Evolutionary conservation across 1,140 invertebrate species (phyloP), one percentile per base, ranked within the genome.

Genomic region (Heliconius himera): DNA sequence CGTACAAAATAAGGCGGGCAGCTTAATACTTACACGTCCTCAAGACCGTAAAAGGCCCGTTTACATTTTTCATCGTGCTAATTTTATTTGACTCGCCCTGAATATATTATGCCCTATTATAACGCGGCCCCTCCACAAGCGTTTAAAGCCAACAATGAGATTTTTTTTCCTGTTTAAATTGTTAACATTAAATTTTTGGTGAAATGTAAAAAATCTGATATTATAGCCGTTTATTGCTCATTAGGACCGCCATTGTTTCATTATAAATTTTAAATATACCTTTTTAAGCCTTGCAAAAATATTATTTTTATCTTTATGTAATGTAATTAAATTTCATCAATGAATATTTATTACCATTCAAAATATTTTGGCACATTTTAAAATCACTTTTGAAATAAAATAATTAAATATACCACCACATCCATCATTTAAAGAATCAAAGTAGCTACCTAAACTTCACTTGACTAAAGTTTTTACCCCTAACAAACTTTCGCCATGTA

Each of bases 41-140:
- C 87, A 82, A 85, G 88, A 85, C 87, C 85, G 86, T 91, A 91
- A 93, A 91, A 90, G 87, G 88, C 85, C 87, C 91, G 91, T 92
- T 93, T 92, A 94, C 91, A 94, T 94, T 93, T 94, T 94, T 94
- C 89, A 93, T 88, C 91, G 91, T 93, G 89, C 93, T 94, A 93
- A 94, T 94, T 94, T 94, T 93, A 93, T 94, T 93, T 94, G 90
- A 92, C 93, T 93, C 90, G 81, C 84, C 90, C 88, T 93, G 92
- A 93, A 94, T 94, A 93, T 93, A 94, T 93, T 92, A 93, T 93
- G 87, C 84, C 89, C 90, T 91, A 93, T 94, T 93, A 94, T 92
- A 90, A 90, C 89, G 84, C 83, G 82, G 78, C 83, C 89, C 90
- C 90, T 90, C 86, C 84, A 84, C 88, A 85, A 87, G 84, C 89